Evolutionary conservation across 2,113 vertebrate species (phyloP).

Genomic region (Mionectes macconnelli): DNA sequence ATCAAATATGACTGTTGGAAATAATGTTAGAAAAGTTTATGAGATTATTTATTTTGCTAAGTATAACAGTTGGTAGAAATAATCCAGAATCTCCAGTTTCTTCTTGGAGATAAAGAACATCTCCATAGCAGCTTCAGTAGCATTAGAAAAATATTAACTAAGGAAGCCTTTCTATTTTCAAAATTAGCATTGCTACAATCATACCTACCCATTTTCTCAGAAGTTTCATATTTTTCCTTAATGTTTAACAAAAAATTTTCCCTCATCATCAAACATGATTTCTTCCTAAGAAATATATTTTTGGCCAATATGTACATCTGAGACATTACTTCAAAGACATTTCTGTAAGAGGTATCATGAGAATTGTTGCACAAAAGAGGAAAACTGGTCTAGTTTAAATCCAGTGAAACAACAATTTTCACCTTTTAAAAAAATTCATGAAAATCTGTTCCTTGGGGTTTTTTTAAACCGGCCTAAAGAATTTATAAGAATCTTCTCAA

Average conservation of each 20-base stretch:
- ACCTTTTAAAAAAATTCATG: not conserved
- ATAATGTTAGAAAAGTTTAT: not conserved
- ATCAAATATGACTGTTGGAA: not conserved
- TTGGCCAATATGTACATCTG: not conserved
- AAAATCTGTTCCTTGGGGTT: not conserved
- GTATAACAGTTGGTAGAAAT: not conserved
- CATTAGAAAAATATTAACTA: not conserved
- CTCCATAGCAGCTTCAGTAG: not conserved
- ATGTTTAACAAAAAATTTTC: not conserved
- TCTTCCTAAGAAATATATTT: not conserved
- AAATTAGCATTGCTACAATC: not conserved
- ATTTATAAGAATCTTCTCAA: not conserved
- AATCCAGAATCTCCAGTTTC: not conserved
- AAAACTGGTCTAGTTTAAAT: not conserved
- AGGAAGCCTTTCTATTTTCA: not conserved
- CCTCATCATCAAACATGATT: not conserved
- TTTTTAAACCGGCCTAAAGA: not conserved
- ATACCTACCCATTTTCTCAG: not conserved
- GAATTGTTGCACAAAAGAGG: not conserved
- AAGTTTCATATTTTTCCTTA: not conserved
- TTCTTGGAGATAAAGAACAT: not conserved
- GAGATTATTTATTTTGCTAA: not conserved
- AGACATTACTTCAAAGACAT: not conserved
- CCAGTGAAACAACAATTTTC: not conserved
- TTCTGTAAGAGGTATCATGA: not conserved